Conservation (phyloP, 2,797 vertebrate species). For the Anisognathus igniventris region DNA sequence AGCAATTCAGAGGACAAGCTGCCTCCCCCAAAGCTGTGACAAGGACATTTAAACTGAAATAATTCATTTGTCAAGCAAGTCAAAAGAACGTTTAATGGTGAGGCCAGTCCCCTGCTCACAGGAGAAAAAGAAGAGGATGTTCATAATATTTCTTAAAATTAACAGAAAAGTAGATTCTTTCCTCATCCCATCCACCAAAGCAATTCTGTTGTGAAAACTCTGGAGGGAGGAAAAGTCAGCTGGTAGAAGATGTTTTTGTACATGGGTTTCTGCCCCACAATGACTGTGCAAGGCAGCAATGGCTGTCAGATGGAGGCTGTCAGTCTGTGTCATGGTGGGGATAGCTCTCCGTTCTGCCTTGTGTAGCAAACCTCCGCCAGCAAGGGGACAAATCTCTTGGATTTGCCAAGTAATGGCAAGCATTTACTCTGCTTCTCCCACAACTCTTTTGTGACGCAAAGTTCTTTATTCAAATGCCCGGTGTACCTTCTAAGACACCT, state of each 20-base stretch:
- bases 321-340: neutral
- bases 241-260: neutral
- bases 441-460: neutral
- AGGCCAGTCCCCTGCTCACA: neutral
- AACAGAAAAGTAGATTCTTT: neutral
- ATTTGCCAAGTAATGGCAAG: neutral
- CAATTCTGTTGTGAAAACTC: neutral
- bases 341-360: neutral
- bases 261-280: rapidly evolving
- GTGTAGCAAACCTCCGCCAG: neutral
- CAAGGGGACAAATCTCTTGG: neutral
- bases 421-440: neutral
- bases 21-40: neutral
- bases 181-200: neutral
- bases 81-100: neutral
- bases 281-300: neutral
- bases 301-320: neutral
- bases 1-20: neutral
- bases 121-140: neutral
- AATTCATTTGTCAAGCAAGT: neutral
- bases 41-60: neutral
- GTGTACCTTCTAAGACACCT: neutral
- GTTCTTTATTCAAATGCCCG: neutral
- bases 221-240: neutral
- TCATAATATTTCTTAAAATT: neutral